Percentiles rank a stretch among this genome's conserved stretches.
These are phyloP conservation scores for Pyrochroa serraticornis DNA, from an alignment of 2,888 invertebrate species.

Conservation along the genomic window DNA sequence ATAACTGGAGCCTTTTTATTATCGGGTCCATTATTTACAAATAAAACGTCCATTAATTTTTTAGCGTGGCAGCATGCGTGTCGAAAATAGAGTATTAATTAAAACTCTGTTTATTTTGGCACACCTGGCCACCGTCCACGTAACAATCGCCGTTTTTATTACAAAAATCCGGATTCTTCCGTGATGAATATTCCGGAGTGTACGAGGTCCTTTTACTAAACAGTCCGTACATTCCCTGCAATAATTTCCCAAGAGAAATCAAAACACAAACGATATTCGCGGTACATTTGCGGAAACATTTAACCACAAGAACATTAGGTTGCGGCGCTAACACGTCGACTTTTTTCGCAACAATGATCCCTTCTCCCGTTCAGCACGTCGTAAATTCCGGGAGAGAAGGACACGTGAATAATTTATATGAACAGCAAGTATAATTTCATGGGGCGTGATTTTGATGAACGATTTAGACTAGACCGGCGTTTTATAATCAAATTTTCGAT, in stretches of 20 bases:
- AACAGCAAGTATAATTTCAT: slow-evolving; percentile 35
- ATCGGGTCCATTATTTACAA: too few species aligned
- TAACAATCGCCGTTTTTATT: too few species aligned
- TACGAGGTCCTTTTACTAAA: slow-evolving; percentile 28
- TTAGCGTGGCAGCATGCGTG: too few species aligned
- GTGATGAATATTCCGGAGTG: slow-evolving; percentile 16
- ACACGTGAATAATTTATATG: slow-evolving; percentile 31
- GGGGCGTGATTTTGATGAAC: slow-evolving; percentile 38
- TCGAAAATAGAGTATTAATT: too few species aligned
- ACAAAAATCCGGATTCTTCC: background rate
- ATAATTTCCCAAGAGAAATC: slow-evolving; percentile 58
- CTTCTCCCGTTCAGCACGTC: slow-evolving; percentile 18
- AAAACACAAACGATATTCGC: slow-evolving; percentile 53
- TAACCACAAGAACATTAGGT: slow-evolving; percentile 45
- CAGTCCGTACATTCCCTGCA: slow-evolving; percentile 44
- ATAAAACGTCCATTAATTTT: too few species aligned
- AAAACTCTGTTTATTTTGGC: too few species aligned
- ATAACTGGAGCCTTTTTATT: too few species aligned
- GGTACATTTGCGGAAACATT: slow-evolving; percentile 55
- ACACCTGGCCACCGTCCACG: too few species aligned
- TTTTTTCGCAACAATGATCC: slow-evolving; percentile 25
- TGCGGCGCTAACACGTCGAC: slow-evolving; percentile 21
- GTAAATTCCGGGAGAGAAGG: slow-evolving; percentile 26
- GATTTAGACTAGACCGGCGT: slow-evolving; percentile 34
- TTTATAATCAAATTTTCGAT: slow-evolving; percentile 39